A percentile compares a stretch with the other conserved stretches of the same genome.
Conservation (phyloP, 2,113 vertebrate species). For the Heptranchias perlo region DNA sequence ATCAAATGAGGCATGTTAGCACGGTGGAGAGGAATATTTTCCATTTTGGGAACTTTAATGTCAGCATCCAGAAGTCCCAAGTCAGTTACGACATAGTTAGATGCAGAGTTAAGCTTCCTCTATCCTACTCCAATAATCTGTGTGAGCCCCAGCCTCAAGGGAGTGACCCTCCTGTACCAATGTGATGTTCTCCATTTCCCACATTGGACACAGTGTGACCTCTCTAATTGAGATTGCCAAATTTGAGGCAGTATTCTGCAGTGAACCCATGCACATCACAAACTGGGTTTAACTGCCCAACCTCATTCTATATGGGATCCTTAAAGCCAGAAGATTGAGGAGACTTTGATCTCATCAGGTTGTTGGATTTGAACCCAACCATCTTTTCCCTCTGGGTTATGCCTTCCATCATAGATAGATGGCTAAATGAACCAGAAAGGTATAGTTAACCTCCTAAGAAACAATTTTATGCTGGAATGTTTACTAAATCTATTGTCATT, state of each 20-base stretch:
- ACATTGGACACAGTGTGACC: background rate
- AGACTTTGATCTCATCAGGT: background rate
- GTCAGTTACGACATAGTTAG: too few relatives aligned
- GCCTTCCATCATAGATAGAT: background rate
- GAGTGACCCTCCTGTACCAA: background rate
- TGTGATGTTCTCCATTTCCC: background rate
- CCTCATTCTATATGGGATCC: background rate
- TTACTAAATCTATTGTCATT: background rate
- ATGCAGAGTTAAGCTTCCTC: background rate
- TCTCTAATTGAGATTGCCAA: background rate
- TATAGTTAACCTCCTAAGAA: background rate
- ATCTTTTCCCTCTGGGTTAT: background rate
- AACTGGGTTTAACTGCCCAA: background rate
- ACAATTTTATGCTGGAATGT: background rate
- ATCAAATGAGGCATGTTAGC: background rate
- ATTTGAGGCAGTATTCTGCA: background rate
- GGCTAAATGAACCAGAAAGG: background rate
- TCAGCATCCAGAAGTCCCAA: background rate
- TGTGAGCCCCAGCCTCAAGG: background rate
- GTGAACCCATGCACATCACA: background rate
- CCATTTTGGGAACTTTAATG: background rate
- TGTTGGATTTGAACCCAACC: background rate
- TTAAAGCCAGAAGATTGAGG: background rate
- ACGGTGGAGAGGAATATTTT: background rate
- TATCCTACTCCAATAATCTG: background rate